phyloP scores from a whole-genome alignment of 2,888 invertebrate species.

The Craniophora ligustri region DNA sequence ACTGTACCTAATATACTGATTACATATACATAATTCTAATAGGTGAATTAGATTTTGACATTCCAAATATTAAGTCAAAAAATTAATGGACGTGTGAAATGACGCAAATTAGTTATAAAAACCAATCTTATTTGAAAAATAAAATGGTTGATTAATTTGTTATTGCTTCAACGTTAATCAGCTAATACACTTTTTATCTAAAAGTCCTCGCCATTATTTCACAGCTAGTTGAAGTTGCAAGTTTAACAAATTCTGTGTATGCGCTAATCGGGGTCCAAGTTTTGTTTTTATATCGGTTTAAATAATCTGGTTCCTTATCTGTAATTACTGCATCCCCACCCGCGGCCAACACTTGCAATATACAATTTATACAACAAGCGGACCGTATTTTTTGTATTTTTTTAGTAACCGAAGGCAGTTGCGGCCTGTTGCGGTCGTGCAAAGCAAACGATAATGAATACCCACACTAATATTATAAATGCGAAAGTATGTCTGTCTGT shows the following conservation, averaged over 20 bases:
- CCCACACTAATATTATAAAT: too few species aligned
- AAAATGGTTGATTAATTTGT: too few species aligned
- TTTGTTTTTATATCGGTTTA: slow-evolving; percentile 44
- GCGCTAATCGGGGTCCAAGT: slow-evolving; percentile 26
- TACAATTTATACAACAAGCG: slow-evolving; percentile 2
- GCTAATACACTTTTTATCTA: too few species aligned
- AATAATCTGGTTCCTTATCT: slow-evolving; percentile 53
- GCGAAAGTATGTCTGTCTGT: too few species aligned
- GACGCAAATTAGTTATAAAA: too few species aligned
- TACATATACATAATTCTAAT: too few species aligned
- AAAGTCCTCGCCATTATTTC: not conserved
- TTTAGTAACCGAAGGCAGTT: slow-evolving; percentile 54
- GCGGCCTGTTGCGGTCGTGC: slow-evolving; percentile 61
- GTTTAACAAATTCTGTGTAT: slow-evolving; percentile 23
- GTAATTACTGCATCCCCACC: slow-evolving; percentile 65
- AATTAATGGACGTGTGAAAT: too few species aligned
- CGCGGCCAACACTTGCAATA: slow-evolving; percentile 59
- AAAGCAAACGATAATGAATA: slow-evolving; percentile 70
- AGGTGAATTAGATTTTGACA: too few species aligned
- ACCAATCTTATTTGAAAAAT: too few species aligned
- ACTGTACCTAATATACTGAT: too few species aligned
- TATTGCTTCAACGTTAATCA: too few species aligned
- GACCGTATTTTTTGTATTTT: slow-evolving; percentile 41
- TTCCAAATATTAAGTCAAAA: too few species aligned
- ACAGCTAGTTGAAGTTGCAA: slow-evolving; percentile 11